phyloP scores from a whole-genome alignment of 2,113 vertebrate species.

The Perca fluviatilis region DNA sequence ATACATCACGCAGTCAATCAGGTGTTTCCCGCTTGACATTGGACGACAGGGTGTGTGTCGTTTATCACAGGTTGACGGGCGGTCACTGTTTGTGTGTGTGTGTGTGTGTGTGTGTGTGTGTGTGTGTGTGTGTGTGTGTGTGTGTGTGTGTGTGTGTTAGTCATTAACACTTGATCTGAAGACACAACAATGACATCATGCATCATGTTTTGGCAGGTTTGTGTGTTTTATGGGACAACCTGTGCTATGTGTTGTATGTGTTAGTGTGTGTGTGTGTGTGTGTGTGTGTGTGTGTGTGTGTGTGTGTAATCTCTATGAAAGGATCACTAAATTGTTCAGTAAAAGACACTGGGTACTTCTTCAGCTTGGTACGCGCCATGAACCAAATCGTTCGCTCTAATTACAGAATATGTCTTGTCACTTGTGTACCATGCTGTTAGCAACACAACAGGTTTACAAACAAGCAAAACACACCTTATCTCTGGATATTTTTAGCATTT shows the following conservation, averaged over 20 bases:
- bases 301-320: neutral
- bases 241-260: neutral
- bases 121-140: constrained; percentile 1
- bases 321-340: too few relatives aligned
- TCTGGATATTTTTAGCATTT: neutral
- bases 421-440: neutral
- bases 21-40: constrained; percentile 54
- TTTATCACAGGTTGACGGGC: constrained; percentile 60
- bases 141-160: neutral
- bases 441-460: neutral
- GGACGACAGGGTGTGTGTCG: constrained; percentile 52
- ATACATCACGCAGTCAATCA: constrained; percentile 64
- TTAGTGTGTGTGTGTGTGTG: neutral
- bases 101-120: constrained; percentile 18
- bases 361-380: too few relatives aligned
- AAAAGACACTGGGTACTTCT: neutral
- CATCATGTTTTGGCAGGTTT: neutral
- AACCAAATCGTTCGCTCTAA: neutral
- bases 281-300: too few relatives aligned
- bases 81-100: constrained; percentile 8
- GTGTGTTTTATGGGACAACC: neutral
- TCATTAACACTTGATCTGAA: neutral
- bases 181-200: neutral
- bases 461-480: neutral
- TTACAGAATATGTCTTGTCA: neutral